Conservation (phyloP, 2,888 invertebrate genomes). For the Epistrophe grossulariae region DNA sequence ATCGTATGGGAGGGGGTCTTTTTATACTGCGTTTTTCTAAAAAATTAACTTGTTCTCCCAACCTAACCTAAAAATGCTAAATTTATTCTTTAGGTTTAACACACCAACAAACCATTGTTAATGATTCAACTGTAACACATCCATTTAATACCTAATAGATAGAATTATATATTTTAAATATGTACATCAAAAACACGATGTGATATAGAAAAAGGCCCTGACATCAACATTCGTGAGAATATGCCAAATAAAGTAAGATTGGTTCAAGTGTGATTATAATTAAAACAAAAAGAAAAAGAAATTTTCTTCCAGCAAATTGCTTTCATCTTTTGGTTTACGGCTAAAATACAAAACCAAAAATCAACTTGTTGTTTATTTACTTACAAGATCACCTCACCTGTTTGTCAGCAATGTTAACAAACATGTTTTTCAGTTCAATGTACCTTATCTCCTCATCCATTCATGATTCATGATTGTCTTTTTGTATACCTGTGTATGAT, state of each 20-base stretch:
- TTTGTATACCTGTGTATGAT: neutral
- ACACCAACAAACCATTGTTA: neutral
- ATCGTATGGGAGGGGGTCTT: too few species aligned
- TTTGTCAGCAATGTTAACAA: slow-evolving; percentile 27
- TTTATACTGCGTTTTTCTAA: too few species aligned
- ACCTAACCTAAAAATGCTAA: neutral
- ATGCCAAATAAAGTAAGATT: slow-evolving; percentile 12
- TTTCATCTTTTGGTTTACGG: neutral
- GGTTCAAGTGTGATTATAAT: neutral
- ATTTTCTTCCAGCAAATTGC: neutral
- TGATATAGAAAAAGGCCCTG: neutral
- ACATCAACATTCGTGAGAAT: neutral
- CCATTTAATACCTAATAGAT: neutral
- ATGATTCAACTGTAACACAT: neutral
- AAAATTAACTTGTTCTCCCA: too few species aligned
- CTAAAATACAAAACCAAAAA: slow-evolving; percentile 29
- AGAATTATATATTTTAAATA: neutral
- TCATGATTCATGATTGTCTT: slow-evolving; percentile 42
- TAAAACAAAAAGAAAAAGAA: neutral
- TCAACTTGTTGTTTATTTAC: slow-evolving; percentile 28
- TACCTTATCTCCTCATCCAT: slow-evolving; percentile 24
- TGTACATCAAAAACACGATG: neutral
- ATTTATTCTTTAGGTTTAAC: neutral
- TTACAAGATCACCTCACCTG: slow-evolving; percentile 50
- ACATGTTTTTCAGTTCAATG: slow-evolving; percentile 62